Evolutionary conservation across 2,888 invertebrate genomes (phyloP), one percentile per base, ranked within the genome.

Genomic region (Zonitis immaculata): DNA sequence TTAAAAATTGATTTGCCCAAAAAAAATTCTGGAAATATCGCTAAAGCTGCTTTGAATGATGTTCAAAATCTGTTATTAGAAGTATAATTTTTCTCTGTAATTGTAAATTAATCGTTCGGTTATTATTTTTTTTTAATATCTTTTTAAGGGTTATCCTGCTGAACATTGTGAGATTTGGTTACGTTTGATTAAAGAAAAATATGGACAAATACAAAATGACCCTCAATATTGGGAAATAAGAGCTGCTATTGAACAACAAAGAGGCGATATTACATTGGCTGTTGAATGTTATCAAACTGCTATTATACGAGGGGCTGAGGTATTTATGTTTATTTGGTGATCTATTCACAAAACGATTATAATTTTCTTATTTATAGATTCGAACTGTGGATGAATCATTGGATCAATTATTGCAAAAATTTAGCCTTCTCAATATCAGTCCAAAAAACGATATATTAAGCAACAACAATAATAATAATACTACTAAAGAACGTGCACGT

Each of bases 181-280:
- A 1, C 76, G 78, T 0, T 74, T 79, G 0, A 76, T 83, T n/a
- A 71, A 78, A 1, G 72, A 75, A 1, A 73, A 78, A 1, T 80
- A 76, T 58, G 73, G 75, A 0, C 46, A 66, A 0, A 75, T 80
- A 0, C 74, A 75, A 0, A 69, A 77, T 3, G 70, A 72, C 0
- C 78, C 81, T 0, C 74, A 77, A 1, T 83, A 83, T 66, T 84
- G 84, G 83, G 83, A 83, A 66, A 83, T 83, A 52, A 69, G 81
- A 1, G 83, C 83, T 0, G 80, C 80, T 0, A 66, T 83, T 0
- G 83, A 83, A 64, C 80, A 82, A 66, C 59, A 73, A 0, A 64
- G 79, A 0, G 82, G 82, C 0, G 79, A 84, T 64, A 68, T 82
- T 32, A 76, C 78, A 0, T 76, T 77, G 9, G 82, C 83, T 0